Conservation (phyloP, 2,888 invertebrate genomes). For the Leuctra nigra region DNA sequence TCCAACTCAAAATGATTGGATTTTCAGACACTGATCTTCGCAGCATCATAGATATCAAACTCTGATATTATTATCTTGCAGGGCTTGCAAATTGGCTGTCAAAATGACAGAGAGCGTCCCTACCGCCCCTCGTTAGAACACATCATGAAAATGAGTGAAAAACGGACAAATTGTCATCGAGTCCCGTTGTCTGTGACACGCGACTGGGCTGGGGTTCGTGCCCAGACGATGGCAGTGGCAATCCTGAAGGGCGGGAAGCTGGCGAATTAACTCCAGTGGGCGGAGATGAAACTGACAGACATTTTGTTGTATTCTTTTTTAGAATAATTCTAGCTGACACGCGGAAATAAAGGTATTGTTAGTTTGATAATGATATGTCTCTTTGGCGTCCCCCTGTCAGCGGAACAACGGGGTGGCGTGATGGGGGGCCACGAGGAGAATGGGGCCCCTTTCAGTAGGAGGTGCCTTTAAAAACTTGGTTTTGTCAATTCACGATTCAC, state of each 20-base stretch:
- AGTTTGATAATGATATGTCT: too few relatives aligned
- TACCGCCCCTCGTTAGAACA: too few relatives aligned
- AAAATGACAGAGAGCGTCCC: slow-evolving; percentile 1
- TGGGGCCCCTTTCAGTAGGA: too few relatives aligned
- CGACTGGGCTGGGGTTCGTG: slow-evolving; percentile 20
- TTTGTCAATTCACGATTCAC: too few relatives aligned
- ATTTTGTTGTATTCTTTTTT: slow-evolving; percentile 1
- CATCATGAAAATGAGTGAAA: neutral
- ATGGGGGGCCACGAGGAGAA: too few relatives aligned
- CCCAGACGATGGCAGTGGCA: slow-evolving; percentile 22
- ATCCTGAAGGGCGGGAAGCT: neutral
- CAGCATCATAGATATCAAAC: too few relatives aligned
- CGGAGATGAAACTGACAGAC: neutral
- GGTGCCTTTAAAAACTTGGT: too few relatives aligned
- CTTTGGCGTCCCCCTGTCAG: too few relatives aligned
- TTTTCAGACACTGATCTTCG: too few relatives aligned
- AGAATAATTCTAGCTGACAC: neutral
- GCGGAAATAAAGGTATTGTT: neutral
- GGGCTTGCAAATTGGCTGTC: neutral
- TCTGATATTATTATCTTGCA: too few relatives aligned
- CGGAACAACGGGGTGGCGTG: too few relatives aligned
- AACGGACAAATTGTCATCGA: neutral
- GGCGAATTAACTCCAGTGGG: slow-evolving; percentile 16
- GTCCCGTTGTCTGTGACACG: slow-evolving; percentile 9
- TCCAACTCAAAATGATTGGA: too few relatives aligned